A percentile compares a stretch with the other conserved stretches of the same genome.
Evolutionary conservation across 2,888 invertebrate genomes (phyloP).

Genomic region (Eubasilissa splendida): DNA sequence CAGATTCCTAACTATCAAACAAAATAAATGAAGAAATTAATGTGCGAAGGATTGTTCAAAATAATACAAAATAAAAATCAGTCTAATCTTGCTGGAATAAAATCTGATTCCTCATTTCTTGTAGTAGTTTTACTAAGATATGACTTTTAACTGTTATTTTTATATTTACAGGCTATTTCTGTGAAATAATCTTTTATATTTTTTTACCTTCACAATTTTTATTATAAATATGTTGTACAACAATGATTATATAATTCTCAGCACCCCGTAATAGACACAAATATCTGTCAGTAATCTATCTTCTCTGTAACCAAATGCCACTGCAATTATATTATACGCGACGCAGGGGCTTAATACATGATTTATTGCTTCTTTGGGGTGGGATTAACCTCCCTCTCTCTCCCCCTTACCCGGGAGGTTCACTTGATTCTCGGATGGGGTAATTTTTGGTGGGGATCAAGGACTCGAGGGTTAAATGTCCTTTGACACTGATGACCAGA

Average conservation of each 20-base stretch:
- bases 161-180: too few species aligned
- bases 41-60: too few species aligned
- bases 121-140: too few species aligned
- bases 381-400: not conserved
- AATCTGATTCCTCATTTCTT: too few species aligned
- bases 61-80: too few species aligned
- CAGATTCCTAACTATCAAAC: too few species aligned
- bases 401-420: slow-evolving; percentile 22
- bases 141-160: too few species aligned
- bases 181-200: too few species aligned
- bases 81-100: too few species aligned
- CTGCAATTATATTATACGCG: slow-evolving; percentile 57
- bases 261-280: slow-evolving; percentile 28
- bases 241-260: slow-evolving; percentile 5
- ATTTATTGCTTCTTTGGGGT: slow-evolving; percentile 50
- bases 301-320: slow-evolving; percentile 57
- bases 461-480: slow-evolving; percentile 53
- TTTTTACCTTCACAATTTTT: not conserved
- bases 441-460: slow-evolving; percentile 42
- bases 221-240: not conserved
- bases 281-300: slow-evolving; percentile 55
- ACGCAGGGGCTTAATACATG: slow-evolving; percentile 57
- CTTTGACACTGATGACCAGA: slow-evolving; percentile 13
- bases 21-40: too few species aligned
- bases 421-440: slow-evolving; percentile 40